Conservation (phyloP, 2,888 invertebrate species). For the Athalia rosae region DNA sequence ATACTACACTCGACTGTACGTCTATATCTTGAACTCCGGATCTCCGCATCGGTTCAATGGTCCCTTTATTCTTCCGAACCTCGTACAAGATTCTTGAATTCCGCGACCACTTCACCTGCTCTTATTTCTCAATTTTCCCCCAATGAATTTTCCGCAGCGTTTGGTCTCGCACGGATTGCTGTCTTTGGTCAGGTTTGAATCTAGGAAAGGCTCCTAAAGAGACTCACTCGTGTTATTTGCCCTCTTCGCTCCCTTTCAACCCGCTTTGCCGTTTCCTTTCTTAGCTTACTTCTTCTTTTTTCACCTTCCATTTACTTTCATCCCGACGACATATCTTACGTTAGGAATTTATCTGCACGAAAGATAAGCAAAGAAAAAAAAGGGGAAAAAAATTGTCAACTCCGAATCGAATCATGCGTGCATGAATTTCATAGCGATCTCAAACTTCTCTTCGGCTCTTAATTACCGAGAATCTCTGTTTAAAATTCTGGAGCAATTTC, state of each 20-base stretch:
- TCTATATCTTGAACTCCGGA: not conserved
- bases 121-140: conserved; percentile 16
- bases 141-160: conserved; percentile 29
- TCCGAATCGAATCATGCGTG: too few relatives aligned
- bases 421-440: too few relatives aligned
- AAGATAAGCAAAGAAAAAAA: too few relatives aligned
- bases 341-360: not conserved
- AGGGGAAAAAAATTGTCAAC: too few relatives aligned
- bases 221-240: conserved; percentile 21
- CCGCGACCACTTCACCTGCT: conserved; percentile 5
- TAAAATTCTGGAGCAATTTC: not conserved
- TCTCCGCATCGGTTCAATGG: too few relatives aligned
- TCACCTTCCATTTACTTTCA: too few relatives aligned
- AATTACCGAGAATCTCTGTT: conserved; percentile 10
- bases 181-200: conserved; percentile 23
- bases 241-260: conserved; percentile 7
- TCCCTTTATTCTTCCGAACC: too few relatives aligned
- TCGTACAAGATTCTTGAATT: too few relatives aligned
- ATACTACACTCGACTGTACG: too few relatives aligned
- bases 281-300: not conserved
- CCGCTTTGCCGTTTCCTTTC: not conserved
- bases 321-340: not conserved
- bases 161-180: conserved; percentile 20
- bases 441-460: not conserved
- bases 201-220: conserved; percentile 13